Evolutionary conservation across 1,140 invertebrate species (phyloP).

Genomic region (Asobara japonica): DNA sequence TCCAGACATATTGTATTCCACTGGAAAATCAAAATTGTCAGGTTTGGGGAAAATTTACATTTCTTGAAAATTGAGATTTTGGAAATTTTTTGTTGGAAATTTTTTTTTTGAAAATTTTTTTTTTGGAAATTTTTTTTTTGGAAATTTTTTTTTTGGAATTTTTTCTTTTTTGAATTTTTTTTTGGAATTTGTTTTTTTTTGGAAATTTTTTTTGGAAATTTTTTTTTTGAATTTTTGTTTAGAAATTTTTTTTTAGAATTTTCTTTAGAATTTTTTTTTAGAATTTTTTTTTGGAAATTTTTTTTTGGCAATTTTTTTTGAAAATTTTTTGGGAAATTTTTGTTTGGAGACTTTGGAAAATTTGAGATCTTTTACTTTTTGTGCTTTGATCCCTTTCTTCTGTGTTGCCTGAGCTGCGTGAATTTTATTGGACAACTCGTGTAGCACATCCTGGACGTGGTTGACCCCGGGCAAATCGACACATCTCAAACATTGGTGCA

Average conservation of each 20-base stretch:
- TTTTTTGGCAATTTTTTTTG: too few relatives aligned
- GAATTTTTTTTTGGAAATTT: too few relatives aligned
- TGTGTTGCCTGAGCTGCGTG: constrained; percentile 74
- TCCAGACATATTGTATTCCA: constrained; percentile 90
- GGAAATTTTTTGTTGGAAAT: too few relatives aligned
- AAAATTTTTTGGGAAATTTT: too few relatives aligned
- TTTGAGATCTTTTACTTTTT: constrained; percentile 82
- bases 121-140: too few relatives aligned
- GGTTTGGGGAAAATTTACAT: neutral
- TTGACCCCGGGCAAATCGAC: constrained; percentile 79
- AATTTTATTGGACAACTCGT: constrained; percentile 81
- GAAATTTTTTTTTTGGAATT: too few relatives aligned
- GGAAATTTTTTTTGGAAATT: too few relatives aligned
- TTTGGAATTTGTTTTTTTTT: too few relatives aligned
- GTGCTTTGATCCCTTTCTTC: constrained; percentile 86
- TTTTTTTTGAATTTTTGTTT: neutral
- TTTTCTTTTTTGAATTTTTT: too few relatives aligned
- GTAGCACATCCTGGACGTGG: constrained; percentile 78
- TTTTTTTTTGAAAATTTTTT: too few relatives aligned
- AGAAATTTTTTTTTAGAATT: too few relatives aligned
- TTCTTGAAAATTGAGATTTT: neutral
- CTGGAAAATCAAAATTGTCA: constrained; percentile 67
- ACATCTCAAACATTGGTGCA: constrained; percentile 80
- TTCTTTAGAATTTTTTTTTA: too few relatives aligned
- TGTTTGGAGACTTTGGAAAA: neutral